Evolutionary conservation across 2,113 vertebrate genomes (phyloP).

Genomic region (Malurus elegans): DNA sequence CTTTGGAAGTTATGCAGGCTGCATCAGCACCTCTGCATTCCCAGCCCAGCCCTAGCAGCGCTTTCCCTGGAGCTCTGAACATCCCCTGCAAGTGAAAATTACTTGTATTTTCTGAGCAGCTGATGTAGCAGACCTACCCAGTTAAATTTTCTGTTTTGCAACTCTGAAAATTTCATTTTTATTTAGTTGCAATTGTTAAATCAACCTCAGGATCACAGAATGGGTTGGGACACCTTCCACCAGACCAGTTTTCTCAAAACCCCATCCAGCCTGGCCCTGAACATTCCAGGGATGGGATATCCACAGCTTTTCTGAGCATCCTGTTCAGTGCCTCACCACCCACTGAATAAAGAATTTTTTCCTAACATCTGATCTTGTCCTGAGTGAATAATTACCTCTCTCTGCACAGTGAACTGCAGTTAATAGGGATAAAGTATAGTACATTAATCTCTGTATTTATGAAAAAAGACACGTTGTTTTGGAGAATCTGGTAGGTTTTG

Average conservation of each 20-base stretch:
- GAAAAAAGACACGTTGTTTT: not conserved
- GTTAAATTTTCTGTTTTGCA: not conserved
- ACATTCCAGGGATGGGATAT: not conserved
- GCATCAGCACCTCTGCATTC: not conserved
- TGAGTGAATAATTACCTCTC: not conserved
- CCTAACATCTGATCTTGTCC: not conserved
- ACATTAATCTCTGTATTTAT: constrained; percentile 17
- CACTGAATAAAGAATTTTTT: not conserved
- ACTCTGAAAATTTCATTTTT: not conserved
- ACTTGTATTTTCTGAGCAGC: rapidly evolving
- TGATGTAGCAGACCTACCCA: not conserved
- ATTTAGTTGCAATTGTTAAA: not conserved
- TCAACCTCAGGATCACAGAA: not conserved
- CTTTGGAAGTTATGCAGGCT: not conserved
- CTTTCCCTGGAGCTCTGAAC: not conserved
- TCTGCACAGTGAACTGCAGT: not conserved
- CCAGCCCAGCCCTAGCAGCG: not conserved
- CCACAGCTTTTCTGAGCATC: not conserved
- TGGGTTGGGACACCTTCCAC: not conserved
- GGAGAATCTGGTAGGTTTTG: not conserved
- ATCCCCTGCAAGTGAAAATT: not conserved
- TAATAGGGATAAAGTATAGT: not conserved
- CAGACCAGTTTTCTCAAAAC: not conserved
- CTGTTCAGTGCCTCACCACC: not conserved
- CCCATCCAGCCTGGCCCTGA: not conserved